Evolutionary conservation across 2,797 vertebrate genomes (phyloP).

Genomic region (Erpetoichthys calabaricus): DNA sequence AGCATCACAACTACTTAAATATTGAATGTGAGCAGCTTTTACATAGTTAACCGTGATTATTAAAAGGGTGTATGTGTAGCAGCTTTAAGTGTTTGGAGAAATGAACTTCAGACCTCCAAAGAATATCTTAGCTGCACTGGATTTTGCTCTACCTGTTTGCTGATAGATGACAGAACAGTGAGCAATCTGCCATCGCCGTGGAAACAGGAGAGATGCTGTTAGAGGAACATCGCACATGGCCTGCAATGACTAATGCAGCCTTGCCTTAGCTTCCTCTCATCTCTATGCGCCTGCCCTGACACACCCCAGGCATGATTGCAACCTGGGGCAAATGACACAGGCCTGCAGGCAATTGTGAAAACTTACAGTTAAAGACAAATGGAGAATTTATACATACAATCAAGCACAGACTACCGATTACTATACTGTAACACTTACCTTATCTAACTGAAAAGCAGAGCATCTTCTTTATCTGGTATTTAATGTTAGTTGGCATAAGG

Average conservation of each 20-base stretch:
- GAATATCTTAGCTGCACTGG: conserved; percentile 45
- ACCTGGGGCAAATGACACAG: conserved; percentile 35
- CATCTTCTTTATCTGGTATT: no score
- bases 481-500: no score
- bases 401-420: no score
- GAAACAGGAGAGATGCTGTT: conserved; percentile 46
- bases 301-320: conserved; percentile 35
- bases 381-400: no score
- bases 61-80: conserved; percentile 31
- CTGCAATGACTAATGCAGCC: conserved; percentile 31
- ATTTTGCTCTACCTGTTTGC: conserved; percentile 46
- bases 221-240: conserved; percentile 54
- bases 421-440: no score
- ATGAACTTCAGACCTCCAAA: conserved; percentile 32
- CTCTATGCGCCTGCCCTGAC: conserved; percentile 45
- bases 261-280: conserved; percentile 55
- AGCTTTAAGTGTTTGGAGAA: conserved; percentile 49
- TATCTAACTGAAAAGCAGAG: no score
- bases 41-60: no score
- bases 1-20: no score
- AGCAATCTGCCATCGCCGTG: conserved; percentile 46
- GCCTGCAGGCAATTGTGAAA: conserved; percentile 22
- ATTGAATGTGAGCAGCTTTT: no score
- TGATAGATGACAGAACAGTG: conserved; percentile 48
- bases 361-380: no score